Percentiles rank a stretch among this genome's conserved stretches.
These are phyloP conservation scores for Portevinia maculata DNA, from an alignment of 2,888 invertebrate genomes.

Conservation along the genomic window DNA sequence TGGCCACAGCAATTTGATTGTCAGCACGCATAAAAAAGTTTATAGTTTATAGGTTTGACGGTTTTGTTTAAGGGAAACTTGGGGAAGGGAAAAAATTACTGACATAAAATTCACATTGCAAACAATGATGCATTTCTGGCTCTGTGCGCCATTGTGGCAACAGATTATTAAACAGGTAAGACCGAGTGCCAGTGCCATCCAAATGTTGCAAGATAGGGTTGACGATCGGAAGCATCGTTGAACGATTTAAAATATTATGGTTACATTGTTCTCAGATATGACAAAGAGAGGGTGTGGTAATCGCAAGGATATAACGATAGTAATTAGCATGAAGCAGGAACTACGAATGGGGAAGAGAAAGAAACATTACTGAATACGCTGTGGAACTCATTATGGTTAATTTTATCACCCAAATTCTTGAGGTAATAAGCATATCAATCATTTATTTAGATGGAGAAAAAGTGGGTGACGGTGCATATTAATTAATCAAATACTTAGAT, in stretches of 20 bases:
- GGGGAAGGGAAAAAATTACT: neutral
- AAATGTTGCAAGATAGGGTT: slow-evolving; percentile 20
- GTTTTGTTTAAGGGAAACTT: neutral
- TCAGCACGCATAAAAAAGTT: neutral
- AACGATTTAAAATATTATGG: neutral
- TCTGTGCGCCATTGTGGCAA: slow-evolving; percentile 2
- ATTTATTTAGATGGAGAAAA: too few relatives aligned
- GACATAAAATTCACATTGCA: neutral
- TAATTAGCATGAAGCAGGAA: neutral
- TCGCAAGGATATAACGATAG: neutral
- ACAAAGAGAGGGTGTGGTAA: neutral
- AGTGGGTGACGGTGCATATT: too few relatives aligned
- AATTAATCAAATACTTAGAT: too few relatives aligned
- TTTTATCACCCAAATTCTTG: too few relatives aligned
- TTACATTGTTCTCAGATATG: neutral
- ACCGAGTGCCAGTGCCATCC: neutral
- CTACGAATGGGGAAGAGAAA: too few relatives aligned
- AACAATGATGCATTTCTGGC: slow-evolving; percentile 1
- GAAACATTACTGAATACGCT: too few relatives aligned
- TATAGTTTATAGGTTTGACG: neutral
- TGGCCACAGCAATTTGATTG: neutral
- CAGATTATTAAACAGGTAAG: slow-evolving; percentile 22
- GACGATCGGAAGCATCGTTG: neutral
- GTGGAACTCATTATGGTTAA: too few relatives aligned
- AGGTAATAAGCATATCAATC: too few relatives aligned